These are phyloP conservation scores for Cervus canadensis DNA, from an alignment of 2,113 vertebrate species.

Conservation along the genomic window DNA sequence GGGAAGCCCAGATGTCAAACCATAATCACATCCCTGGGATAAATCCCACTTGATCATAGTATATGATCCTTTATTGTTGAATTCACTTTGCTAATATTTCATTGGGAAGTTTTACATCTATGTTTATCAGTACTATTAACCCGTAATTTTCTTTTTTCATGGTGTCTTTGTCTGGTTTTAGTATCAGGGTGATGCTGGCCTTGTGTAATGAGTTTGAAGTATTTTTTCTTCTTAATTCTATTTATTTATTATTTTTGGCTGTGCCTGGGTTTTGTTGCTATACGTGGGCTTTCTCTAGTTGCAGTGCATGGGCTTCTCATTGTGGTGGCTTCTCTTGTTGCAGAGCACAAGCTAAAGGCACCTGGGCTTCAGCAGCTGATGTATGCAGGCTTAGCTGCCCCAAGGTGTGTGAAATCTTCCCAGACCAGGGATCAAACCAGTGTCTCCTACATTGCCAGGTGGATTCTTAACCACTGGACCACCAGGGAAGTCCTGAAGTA, in stretches of 20 bases:
- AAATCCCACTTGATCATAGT: background rate
- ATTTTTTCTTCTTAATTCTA: background rate
- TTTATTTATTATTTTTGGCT: background rate
- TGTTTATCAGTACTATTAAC: background rate
- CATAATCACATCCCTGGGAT: background rate
- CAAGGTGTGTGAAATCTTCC: background rate
- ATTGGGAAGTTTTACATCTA: background rate
- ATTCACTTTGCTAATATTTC: background rate
- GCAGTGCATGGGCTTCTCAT: background rate
- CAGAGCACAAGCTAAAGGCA: background rate
- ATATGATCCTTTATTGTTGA: background rate
- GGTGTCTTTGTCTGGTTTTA: background rate
- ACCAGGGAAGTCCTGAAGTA: background rate
- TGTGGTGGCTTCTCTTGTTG: background rate
- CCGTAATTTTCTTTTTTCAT: background rate
- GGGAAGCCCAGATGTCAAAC: background rate
- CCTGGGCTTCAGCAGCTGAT: background rate
- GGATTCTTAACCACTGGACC: background rate
- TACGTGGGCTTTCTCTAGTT: background rate
- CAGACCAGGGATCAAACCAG: background rate
- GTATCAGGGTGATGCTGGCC: background rate
- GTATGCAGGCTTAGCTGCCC: background rate
- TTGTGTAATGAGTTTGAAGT: background rate
- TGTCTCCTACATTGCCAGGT: background rate
- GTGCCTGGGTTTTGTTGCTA: background rate